Conservation (phyloP, 2,888 invertebrate species). For the Galeruca laticollis region DNA sequence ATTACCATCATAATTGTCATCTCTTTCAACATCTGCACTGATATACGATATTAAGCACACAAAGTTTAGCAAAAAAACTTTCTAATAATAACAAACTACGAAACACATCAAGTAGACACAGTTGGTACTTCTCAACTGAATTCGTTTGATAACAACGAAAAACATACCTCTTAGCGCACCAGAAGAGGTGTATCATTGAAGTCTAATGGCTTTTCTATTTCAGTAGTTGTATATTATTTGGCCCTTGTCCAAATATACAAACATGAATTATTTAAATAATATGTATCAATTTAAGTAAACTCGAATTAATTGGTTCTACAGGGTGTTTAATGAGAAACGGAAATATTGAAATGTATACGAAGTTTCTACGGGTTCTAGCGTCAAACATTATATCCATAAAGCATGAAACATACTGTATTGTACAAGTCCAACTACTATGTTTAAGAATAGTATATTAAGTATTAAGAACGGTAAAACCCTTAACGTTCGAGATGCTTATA, state of each 20-base stretch:
- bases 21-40: neutral
- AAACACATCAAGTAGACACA: slow-evolving; percentile 13
- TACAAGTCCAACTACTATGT: too few relatives aligned
- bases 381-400: too few relatives aligned
- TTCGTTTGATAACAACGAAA: slow-evolving; percentile 37
- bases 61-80: slow-evolving; percentile 3
- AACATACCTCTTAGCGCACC: slow-evolving; percentile 46
- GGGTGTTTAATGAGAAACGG: too few relatives aligned
- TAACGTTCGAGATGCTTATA: too few relatives aligned
- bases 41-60: neutral
- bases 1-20: neutral
- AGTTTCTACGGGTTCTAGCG: too few relatives aligned
- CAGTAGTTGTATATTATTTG: slow-evolving; percentile 44
- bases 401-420: too few relatives aligned
- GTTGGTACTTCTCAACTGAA: slow-evolving; percentile 24
- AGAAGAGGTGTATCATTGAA: slow-evolving; percentile 32
- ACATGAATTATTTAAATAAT: neutral
- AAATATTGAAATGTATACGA: too few relatives aligned
- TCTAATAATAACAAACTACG: slow-evolving; percentile 15
- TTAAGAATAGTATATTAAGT: too few relatives aligned
- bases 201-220: slow-evolving; percentile 44
- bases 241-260: slow-evolving; percentile 43
- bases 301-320: neutral
- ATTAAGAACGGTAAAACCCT: too few relatives aligned
- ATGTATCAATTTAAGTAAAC: neutral